Base-by-base conservation (phyloP, 2,113 vertebrate genomes). In the Periophthalmus modestus region DNA sequence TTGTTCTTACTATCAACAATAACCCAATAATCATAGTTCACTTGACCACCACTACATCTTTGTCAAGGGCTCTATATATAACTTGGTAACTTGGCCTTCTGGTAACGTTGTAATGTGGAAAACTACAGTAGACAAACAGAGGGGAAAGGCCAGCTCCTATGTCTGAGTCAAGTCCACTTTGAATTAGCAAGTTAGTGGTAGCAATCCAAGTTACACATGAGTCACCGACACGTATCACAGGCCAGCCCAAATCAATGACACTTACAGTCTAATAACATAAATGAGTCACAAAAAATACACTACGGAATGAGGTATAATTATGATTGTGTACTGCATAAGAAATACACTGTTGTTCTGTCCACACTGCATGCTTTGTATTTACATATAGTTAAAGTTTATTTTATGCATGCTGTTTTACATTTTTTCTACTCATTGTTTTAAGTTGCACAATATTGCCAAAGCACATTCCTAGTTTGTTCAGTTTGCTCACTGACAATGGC, bases 1-100 rank as follows among this genome's bases (percentile, higher is more conserved):
- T 36, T 66, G 72, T 63, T 67, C 65, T 79, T 73, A 48, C 69
- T 36, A 50, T 47, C 58, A 80, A 84, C 71, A 55, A 52, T 67
- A 47, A 85, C 50, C 68, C 36, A 5, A n/a, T 68, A 72, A 43
- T 18, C 55, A 73, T 74, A 19, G 23, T 54, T 65, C 10, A n/a
- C 16, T 62, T 61, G 12, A 28, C 59, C 24, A 62, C 59, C 24
- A 19, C 59, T 62, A 34, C 59, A 62, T 62, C 59, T 34, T 34
- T 61, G 58, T 61, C 23, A 61, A 33, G 55, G 21, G 12, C 55
- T 21, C 54, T 57, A 57, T 57, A 23, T 23, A 57, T 57, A 57
- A 23, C 55, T 57, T 23, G 10, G 55, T 23, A n/a, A n/a, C n/a
- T n/a, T n/a, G n/a, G n/a, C n/a, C n/a, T n/a, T n/a, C n/a, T n/a